These are phyloP conservation scores for Thymallus thymallus DNA, from an alignment of 2,113 vertebrate species.

Conservation along the genomic window DNA sequence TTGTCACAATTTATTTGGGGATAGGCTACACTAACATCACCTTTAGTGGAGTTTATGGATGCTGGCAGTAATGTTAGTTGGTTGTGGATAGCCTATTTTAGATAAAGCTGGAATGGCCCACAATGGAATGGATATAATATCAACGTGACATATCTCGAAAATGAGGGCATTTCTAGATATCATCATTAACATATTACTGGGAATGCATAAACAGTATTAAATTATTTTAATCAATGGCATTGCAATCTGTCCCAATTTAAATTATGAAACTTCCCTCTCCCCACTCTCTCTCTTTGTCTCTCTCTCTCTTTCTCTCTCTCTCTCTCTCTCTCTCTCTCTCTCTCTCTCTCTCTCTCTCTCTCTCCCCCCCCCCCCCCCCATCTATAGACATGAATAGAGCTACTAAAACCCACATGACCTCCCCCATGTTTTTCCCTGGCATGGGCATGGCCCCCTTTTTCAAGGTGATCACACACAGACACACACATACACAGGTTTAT, in stretches of 20 bases:
- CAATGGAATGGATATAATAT: no score
- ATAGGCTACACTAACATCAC: no score
- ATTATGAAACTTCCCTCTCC: background rate
- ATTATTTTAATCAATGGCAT: background rate
- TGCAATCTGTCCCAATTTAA: background rate
- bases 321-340: background rate
- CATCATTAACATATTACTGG: no score
- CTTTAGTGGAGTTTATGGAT: no score
- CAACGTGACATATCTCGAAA: no score
- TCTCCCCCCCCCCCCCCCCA: background rate
- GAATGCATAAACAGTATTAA: background rate
- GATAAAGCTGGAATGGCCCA: no score
- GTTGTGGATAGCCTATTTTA: no score
- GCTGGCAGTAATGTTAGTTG: no score
- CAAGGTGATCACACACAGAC: conserved; percentile 47
- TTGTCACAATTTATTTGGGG: no score
- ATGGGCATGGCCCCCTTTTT: conserved; percentile 62
- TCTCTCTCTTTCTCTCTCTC: background rate
- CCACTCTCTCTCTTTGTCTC: background rate
- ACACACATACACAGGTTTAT: conserved; percentile 2
- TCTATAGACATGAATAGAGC: conserved; percentile 54
- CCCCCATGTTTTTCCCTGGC: conserved; percentile 39
- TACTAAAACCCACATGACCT: conserved; percentile 45
- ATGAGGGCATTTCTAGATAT: no score
- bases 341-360: background rate